These are phyloP conservation scores for Drosophila subpulchrella DNA, from an alignment of 1,140 invertebrate genomes.

Conservation along the genomic window DNA sequence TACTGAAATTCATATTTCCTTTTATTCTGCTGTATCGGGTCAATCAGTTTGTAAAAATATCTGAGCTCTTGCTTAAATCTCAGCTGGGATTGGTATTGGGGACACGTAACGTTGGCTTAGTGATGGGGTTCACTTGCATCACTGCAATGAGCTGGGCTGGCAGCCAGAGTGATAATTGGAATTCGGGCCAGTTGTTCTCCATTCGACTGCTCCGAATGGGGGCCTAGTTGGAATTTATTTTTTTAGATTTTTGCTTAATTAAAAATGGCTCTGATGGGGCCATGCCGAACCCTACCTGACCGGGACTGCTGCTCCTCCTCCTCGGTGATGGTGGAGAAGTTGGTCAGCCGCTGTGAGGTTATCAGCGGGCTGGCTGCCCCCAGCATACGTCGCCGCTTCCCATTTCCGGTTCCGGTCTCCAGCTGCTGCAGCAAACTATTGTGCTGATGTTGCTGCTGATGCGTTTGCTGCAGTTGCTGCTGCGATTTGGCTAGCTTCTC, in stretches of 20 bases:
- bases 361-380: slow-evolving; percentile 59
- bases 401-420: slow-evolving; percentile 27
- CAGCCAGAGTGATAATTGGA: slow-evolving; percentile 55
- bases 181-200: slow-evolving; percentile 25
- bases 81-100: not conserved
- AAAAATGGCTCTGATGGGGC: not conserved
- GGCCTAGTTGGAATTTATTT: not conserved
- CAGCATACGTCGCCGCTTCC: slow-evolving; percentile 57
- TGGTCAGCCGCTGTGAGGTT: slow-evolving; percentile 70
- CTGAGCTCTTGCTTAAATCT: slow-evolving; percentile 23
- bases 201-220: slow-evolving; percentile 38
- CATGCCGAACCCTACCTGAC: slow-evolving; percentile 14
- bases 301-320: slow-evolving; percentile 69
- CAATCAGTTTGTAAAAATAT: slow-evolving; percentile 63
- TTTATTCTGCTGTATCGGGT: slow-evolving; percentile 14
- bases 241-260: not conserved
- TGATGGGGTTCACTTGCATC: slow-evolving; percentile 27
- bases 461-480: slow-evolving; percentile 40
- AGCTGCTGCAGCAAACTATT: slow-evolving; percentile 9
- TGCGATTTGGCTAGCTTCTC: slow-evolving; percentile 55
- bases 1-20: slow-evolving; percentile 22
- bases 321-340: slow-evolving; percentile 76
- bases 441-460: slow-evolving; percentile 13
- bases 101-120: slow-evolving; percentile 20
- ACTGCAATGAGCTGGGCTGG: slow-evolving; percentile 37